A percentile compares a stretch with the other conserved stretches of the same genome.
Conservation (phyloP, 1,140 invertebrate genomes). For the Arctopsyche grandis region DNA sequence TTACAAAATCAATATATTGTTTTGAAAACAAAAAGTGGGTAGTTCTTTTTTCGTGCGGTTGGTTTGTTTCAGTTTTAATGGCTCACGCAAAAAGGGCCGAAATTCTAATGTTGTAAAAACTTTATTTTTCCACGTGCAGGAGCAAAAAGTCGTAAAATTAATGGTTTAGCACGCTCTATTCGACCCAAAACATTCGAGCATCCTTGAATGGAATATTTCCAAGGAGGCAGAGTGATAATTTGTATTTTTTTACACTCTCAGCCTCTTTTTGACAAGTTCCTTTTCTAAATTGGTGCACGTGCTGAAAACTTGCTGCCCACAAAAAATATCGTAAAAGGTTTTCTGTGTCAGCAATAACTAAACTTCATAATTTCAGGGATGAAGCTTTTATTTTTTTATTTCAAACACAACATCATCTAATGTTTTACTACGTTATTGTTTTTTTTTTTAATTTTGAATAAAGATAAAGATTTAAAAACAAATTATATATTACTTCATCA, state of each 20-base stretch:
- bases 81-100: background rate
- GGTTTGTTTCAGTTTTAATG: conserved; percentile 1
- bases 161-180: conserved; percentile 42
- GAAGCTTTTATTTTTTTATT: background rate
- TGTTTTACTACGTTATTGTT: background rate
- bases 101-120: conserved; percentile 18
- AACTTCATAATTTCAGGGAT: conserved; percentile 2
- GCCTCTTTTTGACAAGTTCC: conserved; percentile 20
- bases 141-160: conserved; percentile 45
- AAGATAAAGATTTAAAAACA: too few species aligned
- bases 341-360: conserved; percentile 24
- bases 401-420: background rate
- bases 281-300: conserved; percentile 37
- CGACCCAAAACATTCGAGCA: conserved; percentile 23
- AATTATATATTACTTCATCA: too few species aligned
- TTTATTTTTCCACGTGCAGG: conserved; percentile 37
- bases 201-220: background rate
- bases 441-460: too few species aligned
- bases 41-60: background rate
- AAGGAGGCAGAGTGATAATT: conserved; percentile 36
- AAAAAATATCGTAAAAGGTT: conserved; percentile 38
- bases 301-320: conserved; percentile 40
- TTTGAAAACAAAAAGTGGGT: background rate
- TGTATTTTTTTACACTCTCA: conserved; percentile 35
- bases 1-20: conserved; percentile 11